Conservation (phyloP, 92 coral and sea anemone genomes). For the Pocillopora grandis region DNA sequence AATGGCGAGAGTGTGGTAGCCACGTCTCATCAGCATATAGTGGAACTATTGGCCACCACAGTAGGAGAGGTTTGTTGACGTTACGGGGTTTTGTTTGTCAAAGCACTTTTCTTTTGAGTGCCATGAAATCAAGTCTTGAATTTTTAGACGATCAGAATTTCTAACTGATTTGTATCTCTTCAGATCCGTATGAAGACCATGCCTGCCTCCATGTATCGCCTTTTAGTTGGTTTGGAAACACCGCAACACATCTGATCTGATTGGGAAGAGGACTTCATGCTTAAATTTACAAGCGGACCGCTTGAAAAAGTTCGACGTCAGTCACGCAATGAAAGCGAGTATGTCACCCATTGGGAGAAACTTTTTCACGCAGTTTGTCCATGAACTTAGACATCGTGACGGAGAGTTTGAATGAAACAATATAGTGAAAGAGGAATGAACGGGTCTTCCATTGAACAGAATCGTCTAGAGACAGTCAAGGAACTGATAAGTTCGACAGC, state of each 20-base stretch:
- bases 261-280: background rate
- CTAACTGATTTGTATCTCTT: background rate
- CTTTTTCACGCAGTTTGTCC: background rate
- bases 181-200: slow-evolving; percentile 99
- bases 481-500: too few relatives aligned
- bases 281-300: background rate
- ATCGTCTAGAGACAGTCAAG: too few relatives aligned
- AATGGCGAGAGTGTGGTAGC: slow-evolving; percentile 98
- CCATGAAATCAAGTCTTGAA: too few relatives aligned
- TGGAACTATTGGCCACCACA: slow-evolving; percentile 88
- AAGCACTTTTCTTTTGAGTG: too few relatives aligned
- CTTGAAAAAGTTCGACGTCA: background rate
- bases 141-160: background rate
- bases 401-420: background rate
- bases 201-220: slow-evolving; percentile 98
- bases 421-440: background rate
- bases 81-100: background rate
- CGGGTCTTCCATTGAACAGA: background rate
- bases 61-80: slow-evolving; percentile 89
- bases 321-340: background rate
- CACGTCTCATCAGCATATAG: slow-evolving; percentile 97
- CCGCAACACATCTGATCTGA: slow-evolving; percentile 85
- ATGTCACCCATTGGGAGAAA: slow-evolving; percentile 1
- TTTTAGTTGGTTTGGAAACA: slow-evolving; percentile 87
- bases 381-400: background rate